Percentiles rank a stretch among this genome's conserved stretches.
phyloP scores from a whole-genome alignment of 2,888 invertebrate species.

The Eudasyphora cyanicolor region DNA sequence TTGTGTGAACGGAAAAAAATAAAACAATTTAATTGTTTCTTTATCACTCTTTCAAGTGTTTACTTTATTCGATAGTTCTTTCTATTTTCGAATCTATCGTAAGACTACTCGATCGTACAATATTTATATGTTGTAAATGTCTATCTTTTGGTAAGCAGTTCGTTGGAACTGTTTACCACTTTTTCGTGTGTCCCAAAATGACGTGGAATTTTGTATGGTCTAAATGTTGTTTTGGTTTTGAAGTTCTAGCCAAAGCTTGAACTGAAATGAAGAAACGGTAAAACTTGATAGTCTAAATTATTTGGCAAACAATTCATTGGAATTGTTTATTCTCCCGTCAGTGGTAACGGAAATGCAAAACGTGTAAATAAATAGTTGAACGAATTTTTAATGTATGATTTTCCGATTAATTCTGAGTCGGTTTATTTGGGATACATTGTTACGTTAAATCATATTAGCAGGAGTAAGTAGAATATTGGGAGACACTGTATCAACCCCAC shows the following conservation, averaged over 20 bases:
- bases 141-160: not conserved
- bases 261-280: not conserved
- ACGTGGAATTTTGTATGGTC: not conserved
- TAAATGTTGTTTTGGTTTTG: not conserved
- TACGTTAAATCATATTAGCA: not conserved
- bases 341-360: not conserved
- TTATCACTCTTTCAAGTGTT: not conserved
- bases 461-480: not conserved
- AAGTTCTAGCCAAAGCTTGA: not conserved
- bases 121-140: not conserved
- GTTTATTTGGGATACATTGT: not conserved
- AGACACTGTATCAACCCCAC: too few relatives aligned
- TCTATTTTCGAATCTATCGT: not conserved
- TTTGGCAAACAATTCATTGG: too few relatives aligned
- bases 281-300: not conserved
- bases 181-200: not conserved
- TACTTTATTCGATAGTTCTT: not conserved
- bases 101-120: conserved; percentile 1
- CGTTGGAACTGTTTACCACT: too few relatives aligned
- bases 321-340: too few relatives aligned
- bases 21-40: not conserved
- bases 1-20: not conserved
- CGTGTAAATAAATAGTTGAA: not conserved
- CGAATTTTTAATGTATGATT: not conserved
- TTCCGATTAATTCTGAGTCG: not conserved